phyloP scores from a whole-genome alignment of 1,140 invertebrate genomes.

The Platyscapa corneri region DNA sequence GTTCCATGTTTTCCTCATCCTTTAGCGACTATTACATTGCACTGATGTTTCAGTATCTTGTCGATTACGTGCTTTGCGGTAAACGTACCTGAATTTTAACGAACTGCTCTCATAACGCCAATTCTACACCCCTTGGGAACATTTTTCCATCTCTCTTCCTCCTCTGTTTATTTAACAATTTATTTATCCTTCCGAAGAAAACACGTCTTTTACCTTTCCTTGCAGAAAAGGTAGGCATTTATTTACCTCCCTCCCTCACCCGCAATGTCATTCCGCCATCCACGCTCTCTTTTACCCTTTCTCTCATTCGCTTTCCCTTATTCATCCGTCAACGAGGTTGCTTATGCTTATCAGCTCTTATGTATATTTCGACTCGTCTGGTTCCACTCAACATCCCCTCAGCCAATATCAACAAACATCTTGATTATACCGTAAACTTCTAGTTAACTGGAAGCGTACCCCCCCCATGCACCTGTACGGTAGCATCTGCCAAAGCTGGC shows the following conservation, averaged over 20 bases:
- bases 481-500: neutral
- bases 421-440: constrained; percentile 48
- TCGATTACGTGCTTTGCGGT: neutral
- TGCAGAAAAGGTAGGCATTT: constrained; percentile 5
- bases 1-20: neutral
- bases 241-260: constrained; percentile 5
- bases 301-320: neutral
- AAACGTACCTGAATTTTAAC: neutral
- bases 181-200: constrained; percentile 22
- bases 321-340: constrained; percentile 10
- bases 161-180: constrained; percentile 35
- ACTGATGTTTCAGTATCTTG: neutral
- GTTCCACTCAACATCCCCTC: neutral
- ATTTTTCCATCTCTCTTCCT: neutral
- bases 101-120: neutral
- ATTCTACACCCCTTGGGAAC: neutral
- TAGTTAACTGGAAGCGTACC: constrained; percentile 32
- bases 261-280: too few species aligned
- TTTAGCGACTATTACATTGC: too few species aligned
- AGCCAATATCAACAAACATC: constrained; percentile 48
- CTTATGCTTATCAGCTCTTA: constrained; percentile 39
- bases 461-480: neutral
- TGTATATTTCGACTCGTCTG: constrained; percentile 42
- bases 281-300: neutral
- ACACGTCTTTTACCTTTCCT: neutral